Conservation (phyloP, 2,113 vertebrate species). For the Coptodon rendalli region DNA sequence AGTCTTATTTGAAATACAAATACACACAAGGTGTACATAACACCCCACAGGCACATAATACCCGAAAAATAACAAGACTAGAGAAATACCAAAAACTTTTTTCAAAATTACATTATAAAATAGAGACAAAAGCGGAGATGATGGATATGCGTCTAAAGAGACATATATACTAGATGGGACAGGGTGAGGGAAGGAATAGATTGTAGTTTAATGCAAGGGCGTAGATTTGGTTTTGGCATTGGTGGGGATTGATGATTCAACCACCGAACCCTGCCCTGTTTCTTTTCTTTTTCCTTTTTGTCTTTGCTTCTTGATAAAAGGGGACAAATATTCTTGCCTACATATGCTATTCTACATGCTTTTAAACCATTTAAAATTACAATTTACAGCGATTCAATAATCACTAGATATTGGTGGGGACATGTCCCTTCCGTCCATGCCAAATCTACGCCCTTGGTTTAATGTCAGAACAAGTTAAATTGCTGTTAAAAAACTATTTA, state of each 20-base stretch:
- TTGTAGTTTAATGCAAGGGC: not conserved
- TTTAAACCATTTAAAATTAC: too few relatives aligned
- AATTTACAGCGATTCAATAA: too few relatives aligned
- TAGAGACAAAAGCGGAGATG: accelerated
- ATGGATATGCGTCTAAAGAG: accelerated
- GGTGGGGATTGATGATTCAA: too few relatives aligned
- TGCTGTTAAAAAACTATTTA: accelerated
- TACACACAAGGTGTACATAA: accelerated
- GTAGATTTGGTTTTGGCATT: too few relatives aligned
- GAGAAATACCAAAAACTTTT: not conserved
- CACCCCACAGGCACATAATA: not conserved
- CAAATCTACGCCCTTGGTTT: too few relatives aligned
- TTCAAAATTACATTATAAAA: not conserved
- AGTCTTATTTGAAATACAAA: not conserved
- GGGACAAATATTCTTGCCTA: too few relatives aligned
- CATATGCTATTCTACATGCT: too few relatives aligned
- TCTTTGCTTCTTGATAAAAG: too few relatives aligned
- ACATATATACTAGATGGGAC: not conserved
- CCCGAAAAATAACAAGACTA: accelerated
- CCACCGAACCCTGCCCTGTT: too few relatives aligned
- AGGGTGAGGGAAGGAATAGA: accelerated
- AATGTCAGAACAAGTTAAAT: not conserved
- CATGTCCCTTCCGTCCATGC: too few relatives aligned
- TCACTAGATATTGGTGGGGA: too few relatives aligned
- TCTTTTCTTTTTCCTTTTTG: too few relatives aligned